A percentile compares a stretch with the other conserved stretches of the same genome.
Evolutionary conservation across 2,113 vertebrate genomes (phyloP).

Genomic region (Pangasianodon gigas): DNA sequence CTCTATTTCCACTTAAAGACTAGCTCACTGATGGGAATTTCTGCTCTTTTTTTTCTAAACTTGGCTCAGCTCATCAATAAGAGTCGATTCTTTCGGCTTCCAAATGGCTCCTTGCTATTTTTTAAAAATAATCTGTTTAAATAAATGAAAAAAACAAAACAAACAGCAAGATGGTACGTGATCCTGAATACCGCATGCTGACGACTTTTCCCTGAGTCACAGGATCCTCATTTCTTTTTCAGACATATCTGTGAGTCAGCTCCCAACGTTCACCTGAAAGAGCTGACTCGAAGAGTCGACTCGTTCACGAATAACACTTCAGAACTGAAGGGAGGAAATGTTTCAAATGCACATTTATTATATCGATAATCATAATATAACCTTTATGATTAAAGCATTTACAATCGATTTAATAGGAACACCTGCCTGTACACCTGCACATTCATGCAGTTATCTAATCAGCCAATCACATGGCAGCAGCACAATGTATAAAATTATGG

Average conservation of each 20-base stretch:
- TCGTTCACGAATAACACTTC: background rate
- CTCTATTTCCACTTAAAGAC: constrained; percentile 11
- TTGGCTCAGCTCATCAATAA: background rate
- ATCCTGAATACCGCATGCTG: background rate
- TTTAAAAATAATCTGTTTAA: background rate
- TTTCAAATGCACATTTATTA: no score
- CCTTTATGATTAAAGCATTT: no score
- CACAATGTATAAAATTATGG: no score
- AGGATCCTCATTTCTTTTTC: background rate
- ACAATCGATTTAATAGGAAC: no score
- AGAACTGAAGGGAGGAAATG: no score
- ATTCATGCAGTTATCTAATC: no score
- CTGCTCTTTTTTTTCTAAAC: background rate
- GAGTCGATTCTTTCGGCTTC: background rate
- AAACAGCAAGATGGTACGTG: background rate
- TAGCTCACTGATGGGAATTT: background rate
- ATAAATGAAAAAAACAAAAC: background rate
- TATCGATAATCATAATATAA: no score
- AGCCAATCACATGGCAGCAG: no score
- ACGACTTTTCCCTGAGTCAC: background rate
- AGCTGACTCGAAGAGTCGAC: background rate
- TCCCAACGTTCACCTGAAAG: background rate
- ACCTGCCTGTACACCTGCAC: no score
- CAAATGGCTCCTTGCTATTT: background rate
- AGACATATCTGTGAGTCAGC: background rate